Percentiles rank a stretch among this genome's conserved stretches.
Conservation (phyloP, 2,797 vertebrate species). For the Galagoides demidoff region DNA sequence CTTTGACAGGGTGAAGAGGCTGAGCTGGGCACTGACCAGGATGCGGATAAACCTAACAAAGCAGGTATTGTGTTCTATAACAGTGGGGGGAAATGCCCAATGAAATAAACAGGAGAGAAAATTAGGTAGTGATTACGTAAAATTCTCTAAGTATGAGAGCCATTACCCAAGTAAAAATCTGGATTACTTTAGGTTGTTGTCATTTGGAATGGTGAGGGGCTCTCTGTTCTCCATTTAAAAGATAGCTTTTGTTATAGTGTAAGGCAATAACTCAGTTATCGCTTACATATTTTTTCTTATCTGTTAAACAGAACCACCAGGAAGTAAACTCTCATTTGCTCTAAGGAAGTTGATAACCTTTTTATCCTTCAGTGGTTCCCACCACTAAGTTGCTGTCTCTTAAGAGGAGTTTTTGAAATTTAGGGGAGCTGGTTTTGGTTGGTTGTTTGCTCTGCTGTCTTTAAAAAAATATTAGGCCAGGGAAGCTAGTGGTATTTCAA, state of each 20-base stretch:
- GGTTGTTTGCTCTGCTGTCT: too few species aligned
- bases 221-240: not conserved
- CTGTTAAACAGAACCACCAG: not conserved
- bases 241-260: not conserved
- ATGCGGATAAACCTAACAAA: not conserved
- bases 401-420: not conserved
- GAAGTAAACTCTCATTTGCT: not conserved
- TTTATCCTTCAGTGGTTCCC: not conserved
- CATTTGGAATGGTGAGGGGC: not conserved
- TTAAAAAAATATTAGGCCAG: not conserved
- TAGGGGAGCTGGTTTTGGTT: not conserved
- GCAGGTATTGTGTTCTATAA: not conserved
- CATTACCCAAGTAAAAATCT: not conserved
- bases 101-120: not conserved
- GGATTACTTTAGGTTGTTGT: not conserved
- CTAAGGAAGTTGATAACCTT: not conserved
- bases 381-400: not conserved
- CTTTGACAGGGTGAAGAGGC: too few species aligned
- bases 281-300: not conserved
- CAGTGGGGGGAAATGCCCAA: not conserved
- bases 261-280: not conserved
- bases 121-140: not conserved
- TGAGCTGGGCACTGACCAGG: not conserved
- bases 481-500: not conserved
- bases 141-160: not conserved